Evolutionary conservation across 2,888 invertebrate species (phyloP).

Genomic region (Cryptosula pallasiana): DNA sequence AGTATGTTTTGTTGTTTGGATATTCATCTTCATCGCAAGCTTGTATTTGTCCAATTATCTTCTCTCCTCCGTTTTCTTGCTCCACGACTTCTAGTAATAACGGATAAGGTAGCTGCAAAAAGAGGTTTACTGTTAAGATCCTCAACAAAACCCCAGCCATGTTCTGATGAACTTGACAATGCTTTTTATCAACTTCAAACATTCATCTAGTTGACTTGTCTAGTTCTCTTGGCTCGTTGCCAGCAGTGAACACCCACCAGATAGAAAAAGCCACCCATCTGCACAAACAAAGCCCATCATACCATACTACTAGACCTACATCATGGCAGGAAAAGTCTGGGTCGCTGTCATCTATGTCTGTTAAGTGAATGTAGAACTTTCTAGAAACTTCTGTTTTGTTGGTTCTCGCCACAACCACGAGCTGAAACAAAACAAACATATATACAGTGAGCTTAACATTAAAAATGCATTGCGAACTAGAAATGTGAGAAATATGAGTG

Average conservation of each 20-base stretch:
- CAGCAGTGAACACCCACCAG: no score
- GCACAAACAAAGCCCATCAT: no score
- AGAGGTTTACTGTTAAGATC: no score
- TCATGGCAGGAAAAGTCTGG: neutral
- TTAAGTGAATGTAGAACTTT: neutral
- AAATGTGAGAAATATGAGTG: no score
- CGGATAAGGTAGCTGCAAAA: neutral
- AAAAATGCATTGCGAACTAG: no score
- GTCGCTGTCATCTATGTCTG: constrained; percentile 3
- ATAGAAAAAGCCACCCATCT: no score
- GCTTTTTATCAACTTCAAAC: no score
- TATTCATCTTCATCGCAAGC: constrained; percentile 6
- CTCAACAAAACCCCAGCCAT: no score
- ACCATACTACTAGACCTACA: no score
- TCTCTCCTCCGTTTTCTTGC: neutral
- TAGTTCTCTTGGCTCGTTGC: no score
- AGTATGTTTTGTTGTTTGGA: constrained; percentile 5
- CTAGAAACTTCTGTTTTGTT: neutral
- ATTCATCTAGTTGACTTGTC: no score
- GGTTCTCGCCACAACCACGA: neutral
- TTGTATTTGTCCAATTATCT: neutral
- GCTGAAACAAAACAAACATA: neutral
- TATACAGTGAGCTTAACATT: neutral
- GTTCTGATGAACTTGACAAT: no score
- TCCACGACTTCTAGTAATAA: neutral